Evolutionary conservation across 2,797 vertebrate genomes (phyloP), one percentile per base, ranked within the genome.

Genomic region (Dryobates pubescens): DNA sequence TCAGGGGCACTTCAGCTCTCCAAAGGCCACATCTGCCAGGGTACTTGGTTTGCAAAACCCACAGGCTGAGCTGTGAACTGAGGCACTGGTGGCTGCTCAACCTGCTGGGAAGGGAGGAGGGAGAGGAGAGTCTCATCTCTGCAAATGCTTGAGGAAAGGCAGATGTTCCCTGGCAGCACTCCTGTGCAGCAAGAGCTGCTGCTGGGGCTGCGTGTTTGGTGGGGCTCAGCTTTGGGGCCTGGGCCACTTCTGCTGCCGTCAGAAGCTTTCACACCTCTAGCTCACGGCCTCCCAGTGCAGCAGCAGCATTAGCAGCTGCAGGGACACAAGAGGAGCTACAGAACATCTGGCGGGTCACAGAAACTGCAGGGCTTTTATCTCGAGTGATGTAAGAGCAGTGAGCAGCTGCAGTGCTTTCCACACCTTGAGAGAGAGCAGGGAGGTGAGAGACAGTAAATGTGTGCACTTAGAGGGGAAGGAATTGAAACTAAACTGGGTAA

Each of bases 201-300:
- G 0, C 2, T 41, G 13, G 15, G 16, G 26, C 6, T 0, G 5
- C 0, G 3, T 19, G 36, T 51, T 82, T 79, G 16, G 15, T 13
- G 13, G 5, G 24, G 68, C 16, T 34, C 43, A 24, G 7, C 17
- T 30, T 79, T 49, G 0, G 8, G 20, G 11, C 15, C 20, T 81
- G 32, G 17, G 30, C 22, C 41, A 61, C 15, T 53, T 47, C 29
- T 75, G 54, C 19, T 74, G 61, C 51, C 26, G 11, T 62, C 32
- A 45, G 65, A 63, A 82, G 9, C 34, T 71, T 76, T 68, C 22
- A 41, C 19, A 70, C 16, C 41, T 38, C 14, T 5, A 7, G 62
- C 24, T 68, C 9, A 7, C 1, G 18, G 19, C 14, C 19, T 61
- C 47, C 62, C 32, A 47, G 47, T 8, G 29, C 30, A 74, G 53